Conservation (phyloP, 2,888 invertebrate genomes). For the Cephalotes varians region DNA sequence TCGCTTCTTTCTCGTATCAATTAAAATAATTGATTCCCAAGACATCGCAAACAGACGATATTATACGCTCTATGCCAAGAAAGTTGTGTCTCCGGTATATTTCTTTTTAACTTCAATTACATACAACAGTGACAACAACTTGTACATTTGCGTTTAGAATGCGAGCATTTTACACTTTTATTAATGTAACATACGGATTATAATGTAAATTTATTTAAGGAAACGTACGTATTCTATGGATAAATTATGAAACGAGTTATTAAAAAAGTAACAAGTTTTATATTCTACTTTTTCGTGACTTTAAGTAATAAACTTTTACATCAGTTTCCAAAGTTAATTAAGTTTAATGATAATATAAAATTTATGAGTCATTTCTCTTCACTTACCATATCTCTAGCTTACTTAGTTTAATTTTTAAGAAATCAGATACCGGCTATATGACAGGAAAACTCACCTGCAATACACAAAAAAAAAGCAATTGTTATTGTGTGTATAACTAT, state of each 20-base stretch:
- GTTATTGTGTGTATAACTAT: not conserved
- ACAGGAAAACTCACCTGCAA: slow-evolving; percentile 76
- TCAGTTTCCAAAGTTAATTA: not conserved
- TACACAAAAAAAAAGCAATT: slow-evolving; percentile 66
- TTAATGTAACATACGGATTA: not conserved
- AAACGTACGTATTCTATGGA: not conserved
- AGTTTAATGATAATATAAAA: slow-evolving; percentile 7
- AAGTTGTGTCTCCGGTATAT: not conserved
- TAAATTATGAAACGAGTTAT: not conserved
- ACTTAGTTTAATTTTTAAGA: not conserved
- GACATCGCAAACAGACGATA: slow-evolving; percentile 17
- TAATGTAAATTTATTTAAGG: not conserved
- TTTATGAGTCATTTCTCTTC: slow-evolving; percentile 13
- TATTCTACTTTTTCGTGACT: not conserved
- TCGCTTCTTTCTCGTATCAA: slow-evolving; percentile 28
- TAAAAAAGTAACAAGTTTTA: slow-evolving; percentile 8
- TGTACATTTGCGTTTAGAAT: not conserved
- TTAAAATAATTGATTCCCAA: slow-evolving; percentile 46
- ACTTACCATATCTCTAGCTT: slow-evolving; percentile 15
- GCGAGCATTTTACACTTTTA: not conserved
- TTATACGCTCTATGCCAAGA: not conserved
- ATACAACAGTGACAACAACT: not conserved
- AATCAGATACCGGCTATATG: not conserved
- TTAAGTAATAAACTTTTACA: slow-evolving; percentile 12
- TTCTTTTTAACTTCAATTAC: not conserved